Base-by-base conservation (phyloP, 1,140 invertebrate species). In the Hydropsyche tenuis region DNA sequence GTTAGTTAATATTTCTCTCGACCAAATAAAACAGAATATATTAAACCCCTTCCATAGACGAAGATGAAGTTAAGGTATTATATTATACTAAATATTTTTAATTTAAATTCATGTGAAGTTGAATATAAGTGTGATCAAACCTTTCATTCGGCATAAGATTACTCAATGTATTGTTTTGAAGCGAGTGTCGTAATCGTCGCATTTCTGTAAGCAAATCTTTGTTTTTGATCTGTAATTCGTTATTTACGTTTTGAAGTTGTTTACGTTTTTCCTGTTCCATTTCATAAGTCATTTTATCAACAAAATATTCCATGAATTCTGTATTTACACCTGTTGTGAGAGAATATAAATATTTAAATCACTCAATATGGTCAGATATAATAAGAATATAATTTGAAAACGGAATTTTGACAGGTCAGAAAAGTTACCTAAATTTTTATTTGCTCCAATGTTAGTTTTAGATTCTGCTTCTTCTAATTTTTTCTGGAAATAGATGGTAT, bases 281-380 rank as follows among this genome's bases (percentile, higher is more conserved):
- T 14, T 75, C 65, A 56, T 77, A 25, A 6, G 76, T 77, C 46
- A 77, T 30, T 72, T 75, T 77, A 45, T 77, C 76, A 23, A 77
- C 76, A 73, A 72, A 72, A 64, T 63, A 63, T 18, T 62, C 42
- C 53, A 72, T 63, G 4, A 63, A 25, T 3, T 48, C 43, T 23
- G 16, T 23, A 16, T 18, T 22, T 0, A 27, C 23, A 48, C 65
- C 65, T 60, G 45, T 7, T 23, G n/a, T 37, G 23, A 60, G 25
- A 60, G 11, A 60, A 60, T 53, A 16, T 11, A 51, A n/a, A n/a
- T n/a, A n/a, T n/a, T n/a, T n/a, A n/a, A n/a, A n/a, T n/a, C n/a
- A n/a, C n/a, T n/a, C n/a, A n/a, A n/a, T n/a, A n/a, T n/a, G n/a
- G n/a, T n/a, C n/a, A n/a, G n/a, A n/a, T n/a, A n/a, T n/a, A n/a